These are phyloP conservation scores for Phoxinus phoxinus DNA, from an alignment of 2,113 vertebrate species.

Conservation along the genomic window DNA sequence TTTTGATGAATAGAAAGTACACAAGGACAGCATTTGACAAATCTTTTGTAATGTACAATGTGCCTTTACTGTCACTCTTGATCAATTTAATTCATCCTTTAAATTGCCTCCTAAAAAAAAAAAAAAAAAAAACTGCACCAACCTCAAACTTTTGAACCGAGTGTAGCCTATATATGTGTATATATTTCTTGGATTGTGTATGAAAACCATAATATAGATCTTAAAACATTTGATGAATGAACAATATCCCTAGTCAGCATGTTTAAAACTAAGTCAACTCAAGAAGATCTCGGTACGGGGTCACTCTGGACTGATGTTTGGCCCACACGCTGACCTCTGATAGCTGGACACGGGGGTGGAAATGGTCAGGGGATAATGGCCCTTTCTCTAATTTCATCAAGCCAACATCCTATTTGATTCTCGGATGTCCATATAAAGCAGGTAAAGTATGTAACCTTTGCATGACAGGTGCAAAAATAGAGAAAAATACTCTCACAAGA, in stretches of 20 bases:
- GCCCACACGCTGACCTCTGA: constrained; percentile 22
- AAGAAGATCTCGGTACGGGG: background rate
- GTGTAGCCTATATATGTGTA: no score
- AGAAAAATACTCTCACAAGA: background rate
- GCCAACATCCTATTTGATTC: background rate
- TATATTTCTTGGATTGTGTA: background rate
- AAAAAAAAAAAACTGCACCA: no score
- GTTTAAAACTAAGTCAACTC: background rate
- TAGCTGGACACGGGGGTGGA: background rate
- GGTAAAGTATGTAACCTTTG: background rate
- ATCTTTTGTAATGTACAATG: no score
- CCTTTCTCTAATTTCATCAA: background rate
- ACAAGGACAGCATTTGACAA: no score
- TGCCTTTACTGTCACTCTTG: background rate
- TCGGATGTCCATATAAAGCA: background rate
- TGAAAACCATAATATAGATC: background rate
- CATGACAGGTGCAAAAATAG: background rate
- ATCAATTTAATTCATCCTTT: background rate
- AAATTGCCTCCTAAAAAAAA: no score
- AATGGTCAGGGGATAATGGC: background rate
- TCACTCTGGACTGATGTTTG: constrained; percentile 4
- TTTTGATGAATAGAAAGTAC: no score
- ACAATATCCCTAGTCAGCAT: constrained; percentile 11
- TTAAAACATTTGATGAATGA: background rate
- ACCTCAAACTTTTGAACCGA: no score